A percentile compares a stretch with the other conserved stretches of the same genome.
Evolutionary conservation across 1,140 invertebrate genomes (phyloP).

Genomic region (Cherax quadricarinatus): DNA sequence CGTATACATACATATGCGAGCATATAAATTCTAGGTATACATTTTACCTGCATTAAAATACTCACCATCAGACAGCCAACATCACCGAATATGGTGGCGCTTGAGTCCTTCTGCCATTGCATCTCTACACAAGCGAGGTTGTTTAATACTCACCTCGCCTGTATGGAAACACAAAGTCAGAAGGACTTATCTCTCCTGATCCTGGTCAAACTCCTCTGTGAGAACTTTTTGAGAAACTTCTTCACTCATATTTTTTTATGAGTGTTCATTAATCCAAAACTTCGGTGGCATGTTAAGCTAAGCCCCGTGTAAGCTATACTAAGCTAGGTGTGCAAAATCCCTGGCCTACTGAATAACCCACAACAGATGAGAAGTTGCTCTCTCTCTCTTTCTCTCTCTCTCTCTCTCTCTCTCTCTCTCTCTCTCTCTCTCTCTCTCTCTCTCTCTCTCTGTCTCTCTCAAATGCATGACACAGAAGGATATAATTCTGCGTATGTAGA

Average conservation of each 20-base stretch:
- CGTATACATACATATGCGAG: background rate
- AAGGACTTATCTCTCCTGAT: slow-evolving; percentile 16
- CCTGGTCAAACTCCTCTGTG: background rate
- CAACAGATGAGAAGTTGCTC: background rate
- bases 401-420: background rate
- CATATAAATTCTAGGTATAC: background rate
- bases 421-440: background rate
- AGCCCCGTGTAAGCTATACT: background rate
- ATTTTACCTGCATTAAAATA: background rate
- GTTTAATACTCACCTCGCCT: slow-evolving; percentile 59
- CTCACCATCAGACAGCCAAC: background rate
- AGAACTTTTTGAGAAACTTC: background rate
- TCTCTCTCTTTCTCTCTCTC: background rate
- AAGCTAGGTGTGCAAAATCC: background rate
- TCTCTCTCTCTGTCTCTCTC: slow-evolving; percentile 15
- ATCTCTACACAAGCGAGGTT: slow-evolving; percentile 68
- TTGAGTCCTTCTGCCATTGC: slow-evolving; percentile 38
- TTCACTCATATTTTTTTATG: background rate
- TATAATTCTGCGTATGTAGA: too few relatives aligned
- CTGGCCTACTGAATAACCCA: background rate
- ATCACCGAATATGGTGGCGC: background rate
- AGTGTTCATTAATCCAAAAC: background rate
- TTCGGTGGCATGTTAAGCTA: background rate
- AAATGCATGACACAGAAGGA: too few relatives aligned
- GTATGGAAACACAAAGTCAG: slow-evolving; percentile 65